Evolutionary conservation across 2,888 invertebrate genomes (phyloP).

Genomic region (Drosophila pegasa): DNA sequence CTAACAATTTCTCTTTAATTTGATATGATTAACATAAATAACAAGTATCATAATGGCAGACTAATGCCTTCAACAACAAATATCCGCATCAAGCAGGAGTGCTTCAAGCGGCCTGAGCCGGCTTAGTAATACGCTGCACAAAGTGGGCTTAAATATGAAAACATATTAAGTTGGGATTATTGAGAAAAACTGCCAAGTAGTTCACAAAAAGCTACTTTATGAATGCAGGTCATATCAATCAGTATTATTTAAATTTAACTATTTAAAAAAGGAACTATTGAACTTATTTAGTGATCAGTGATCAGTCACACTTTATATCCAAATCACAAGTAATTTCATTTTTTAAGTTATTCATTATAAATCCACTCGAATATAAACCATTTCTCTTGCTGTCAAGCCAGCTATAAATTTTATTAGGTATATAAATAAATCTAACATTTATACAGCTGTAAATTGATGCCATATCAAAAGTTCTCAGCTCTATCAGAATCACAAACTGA

Average conservation of each 20-base stretch:
- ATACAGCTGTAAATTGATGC: not conserved
- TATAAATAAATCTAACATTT: not conserved
- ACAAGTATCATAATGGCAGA: slow-evolving; percentile 51
- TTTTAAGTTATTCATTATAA: too few relatives aligned
- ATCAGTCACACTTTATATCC: too few relatives aligned
- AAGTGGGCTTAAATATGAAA: not conserved
- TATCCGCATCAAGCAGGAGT: not conserved
- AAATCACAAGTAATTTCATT: too few relatives aligned
- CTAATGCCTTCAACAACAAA: slow-evolving; percentile 29
- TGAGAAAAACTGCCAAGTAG: not conserved
- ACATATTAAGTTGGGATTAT: not conserved
- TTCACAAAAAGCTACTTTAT: not conserved
- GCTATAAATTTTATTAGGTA: not conserved
- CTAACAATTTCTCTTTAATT: slow-evolving; percentile 21
- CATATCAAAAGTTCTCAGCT: not conserved
- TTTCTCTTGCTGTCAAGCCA: not conserved
- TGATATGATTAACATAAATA: slow-evolving; percentile 48
- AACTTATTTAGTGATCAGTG: too few relatives aligned
- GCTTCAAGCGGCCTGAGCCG: not conserved
- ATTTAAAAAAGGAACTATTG: not conserved
- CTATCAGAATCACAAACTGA: not conserved
- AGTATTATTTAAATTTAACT: too few relatives aligned
- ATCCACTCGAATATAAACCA: not conserved
- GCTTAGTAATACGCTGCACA: not conserved
- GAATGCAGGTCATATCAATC: too few relatives aligned